These are phyloP conservation scores for Oncopodura yosiiana DNA, from an alignment of 1,140 invertebrate genomes.

Conservation along the genomic window DNA sequence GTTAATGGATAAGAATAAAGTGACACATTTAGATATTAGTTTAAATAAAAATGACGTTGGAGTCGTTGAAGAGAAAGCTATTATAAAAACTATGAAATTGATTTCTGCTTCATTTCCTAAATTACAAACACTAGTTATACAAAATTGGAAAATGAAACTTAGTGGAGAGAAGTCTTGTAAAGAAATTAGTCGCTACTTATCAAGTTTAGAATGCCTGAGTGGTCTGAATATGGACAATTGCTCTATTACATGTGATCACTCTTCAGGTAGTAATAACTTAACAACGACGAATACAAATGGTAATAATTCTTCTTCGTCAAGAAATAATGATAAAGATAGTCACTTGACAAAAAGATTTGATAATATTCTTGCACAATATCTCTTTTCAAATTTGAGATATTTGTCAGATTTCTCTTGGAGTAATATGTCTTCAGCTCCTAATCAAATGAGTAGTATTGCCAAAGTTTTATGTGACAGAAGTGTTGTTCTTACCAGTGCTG, in stretches of 20 bases:
- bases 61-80: constrained; percentile 23
- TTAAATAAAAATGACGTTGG: constrained; percentile 23
- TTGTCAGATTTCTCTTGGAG: constrained; percentile 32
- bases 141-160: constrained; percentile 25
- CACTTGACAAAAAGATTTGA: constrained; percentile 18
- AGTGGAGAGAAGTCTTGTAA: constrained; percentile 22
- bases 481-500: constrained; percentile 1
- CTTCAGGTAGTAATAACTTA: too few species aligned
- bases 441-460: constrained; percentile 21
- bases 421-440: constrained; percentile 26
- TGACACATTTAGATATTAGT: constrained; percentile 33
- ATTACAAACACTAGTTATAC: constrained; percentile 27
- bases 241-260: too few species aligned
- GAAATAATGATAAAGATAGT: neutral
- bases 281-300: neutral
- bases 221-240: constrained; percentile 27
- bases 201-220: constrained; percentile 9
- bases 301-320: neutral
- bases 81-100: constrained; percentile 26
- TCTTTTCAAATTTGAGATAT: constrained; percentile 23
- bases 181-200: constrained; percentile 20
- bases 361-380: constrained; percentile 9
- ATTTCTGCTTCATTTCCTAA: constrained; percentile 20
- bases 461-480: constrained; percentile 19
- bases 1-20: constrained; percentile 27